These are phyloP conservation scores for Allacma fusca DNA, from an alignment of 2,888 invertebrate species.

Conservation along the genomic window DNA sequence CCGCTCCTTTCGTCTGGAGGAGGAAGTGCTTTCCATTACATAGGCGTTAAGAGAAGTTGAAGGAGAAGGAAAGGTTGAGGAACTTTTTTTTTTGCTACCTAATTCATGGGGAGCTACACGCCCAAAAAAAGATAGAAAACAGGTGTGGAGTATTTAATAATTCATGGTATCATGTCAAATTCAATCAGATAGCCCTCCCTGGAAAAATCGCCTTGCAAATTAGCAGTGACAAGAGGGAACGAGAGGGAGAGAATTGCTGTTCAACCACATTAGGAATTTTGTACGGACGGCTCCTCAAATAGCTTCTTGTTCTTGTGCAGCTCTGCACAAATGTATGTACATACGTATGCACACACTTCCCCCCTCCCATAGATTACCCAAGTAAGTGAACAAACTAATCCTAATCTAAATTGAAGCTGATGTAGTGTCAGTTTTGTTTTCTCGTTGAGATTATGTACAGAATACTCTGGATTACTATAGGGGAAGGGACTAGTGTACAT, in stretches of 20 bases:
- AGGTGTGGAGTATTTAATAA: conserved; percentile 57
- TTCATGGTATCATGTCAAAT: conserved; percentile 54
- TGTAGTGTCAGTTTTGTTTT: neutral
- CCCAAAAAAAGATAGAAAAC: conserved; percentile 39
- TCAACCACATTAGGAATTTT: conserved; percentile 38
- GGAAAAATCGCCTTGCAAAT: conserved; percentile 44
- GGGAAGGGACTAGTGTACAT: too few relatives aligned
- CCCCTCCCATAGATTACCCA: neutral
- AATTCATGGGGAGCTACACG: neutral
- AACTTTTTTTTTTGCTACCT: too few relatives aligned
- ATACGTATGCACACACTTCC: neutral
- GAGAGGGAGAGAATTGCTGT: conserved; percentile 35
- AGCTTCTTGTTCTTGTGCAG: neutral
- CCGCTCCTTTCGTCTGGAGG: neutral
- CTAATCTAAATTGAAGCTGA: neutral
- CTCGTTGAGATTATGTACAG: too few relatives aligned
- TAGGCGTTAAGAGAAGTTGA: neutral
- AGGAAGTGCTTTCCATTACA: neutral
- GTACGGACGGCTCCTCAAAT: neutral
- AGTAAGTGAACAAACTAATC: neutral
- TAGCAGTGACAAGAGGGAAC: conserved; percentile 40
- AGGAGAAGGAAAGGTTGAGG: neutral
- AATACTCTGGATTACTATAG: too few relatives aligned
- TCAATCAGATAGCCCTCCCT: conserved; percentile 36
- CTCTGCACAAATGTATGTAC: too few relatives aligned